Evolutionary conservation across 2,797 vertebrate species (phyloP).

Genomic region (Anguilla anguilla): DNA sequence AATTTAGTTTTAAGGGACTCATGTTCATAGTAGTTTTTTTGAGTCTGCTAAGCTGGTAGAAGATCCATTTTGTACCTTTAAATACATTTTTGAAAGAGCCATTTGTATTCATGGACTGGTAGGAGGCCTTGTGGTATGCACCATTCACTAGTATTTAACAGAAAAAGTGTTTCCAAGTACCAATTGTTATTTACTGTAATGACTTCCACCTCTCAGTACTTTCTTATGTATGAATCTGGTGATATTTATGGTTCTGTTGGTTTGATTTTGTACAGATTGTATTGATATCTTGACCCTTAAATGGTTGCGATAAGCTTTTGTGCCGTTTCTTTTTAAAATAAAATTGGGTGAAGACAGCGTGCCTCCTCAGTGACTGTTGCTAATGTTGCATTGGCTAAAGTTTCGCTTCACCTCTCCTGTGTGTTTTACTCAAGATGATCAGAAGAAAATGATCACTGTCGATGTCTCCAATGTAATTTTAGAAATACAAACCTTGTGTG

Average conservation of each 20-base stretch:
- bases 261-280: constrained; percentile 21
- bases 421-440: neutral
- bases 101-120: constrained; percentile 5
- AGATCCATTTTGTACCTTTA: constrained; percentile 11
- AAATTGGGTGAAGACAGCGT: neutral
- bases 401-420: neutral
- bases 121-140: neutral
- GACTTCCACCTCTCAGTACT: neutral
- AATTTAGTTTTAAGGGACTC: neutral
- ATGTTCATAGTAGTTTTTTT: neutral
- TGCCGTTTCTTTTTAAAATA: constrained; percentile 20
- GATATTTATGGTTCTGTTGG: constrained; percentile 13
- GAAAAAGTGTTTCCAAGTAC: constrained; percentile 10
- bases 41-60: neutral
- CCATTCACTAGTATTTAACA: constrained; percentile 1
- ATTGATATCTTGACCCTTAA: constrained; percentile 17
- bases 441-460: neutral
- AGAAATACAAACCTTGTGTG: neutral
- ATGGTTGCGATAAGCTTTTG: constrained; percentile 19
- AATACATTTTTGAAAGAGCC: neutral
- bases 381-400: neutral
- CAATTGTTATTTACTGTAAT: neutral
- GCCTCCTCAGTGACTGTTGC: neutral
- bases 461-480: neutral
- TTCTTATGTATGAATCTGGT: constrained; percentile 20